Percentiles rank a stretch among this genome's conserved stretches.
These are phyloP conservation scores for Ciconia boyciana DNA, from an alignment of 2,113 vertebrate species.

Conservation along the genomic window DNA sequence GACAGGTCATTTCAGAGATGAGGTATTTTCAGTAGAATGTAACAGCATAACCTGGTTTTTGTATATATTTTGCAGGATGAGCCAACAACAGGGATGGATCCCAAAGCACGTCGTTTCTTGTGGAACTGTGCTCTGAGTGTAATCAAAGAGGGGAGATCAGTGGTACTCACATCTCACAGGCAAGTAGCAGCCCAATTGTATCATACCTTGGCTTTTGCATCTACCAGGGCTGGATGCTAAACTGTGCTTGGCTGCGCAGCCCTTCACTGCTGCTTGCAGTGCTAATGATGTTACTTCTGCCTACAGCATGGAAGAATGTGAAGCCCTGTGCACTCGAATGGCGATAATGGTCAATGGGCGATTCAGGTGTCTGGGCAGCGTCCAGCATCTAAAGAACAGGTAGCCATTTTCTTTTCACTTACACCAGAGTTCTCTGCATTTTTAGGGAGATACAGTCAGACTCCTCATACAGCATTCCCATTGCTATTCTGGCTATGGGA, in stretches of 20 bases:
- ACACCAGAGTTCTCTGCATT: neutral
- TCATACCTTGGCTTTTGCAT: neutral
- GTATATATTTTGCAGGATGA: slow-evolving; percentile 82
- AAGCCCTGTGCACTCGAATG: slow-evolving; percentile 96
- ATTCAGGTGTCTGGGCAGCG: slow-evolving; percentile 95
- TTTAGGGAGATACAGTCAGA: neutral
- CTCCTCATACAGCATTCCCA: neutral
- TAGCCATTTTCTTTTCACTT: slow-evolving; percentile 1
- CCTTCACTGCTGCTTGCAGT: neutral
- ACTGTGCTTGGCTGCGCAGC: neutral
- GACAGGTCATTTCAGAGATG: neutral
- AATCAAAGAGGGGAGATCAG: slow-evolving; percentile 92
- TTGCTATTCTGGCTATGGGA: neutral
- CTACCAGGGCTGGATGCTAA: neutral
- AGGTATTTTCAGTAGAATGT: neutral
- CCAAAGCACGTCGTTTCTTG: slow-evolving; percentile 91
- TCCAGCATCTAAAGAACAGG: slow-evolving; percentile 98
- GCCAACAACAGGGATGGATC: slow-evolving; percentile 98
- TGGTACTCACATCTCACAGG: slow-evolving; percentile 98
- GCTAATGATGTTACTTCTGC: slow-evolving; percentile 11
- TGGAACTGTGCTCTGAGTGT: slow-evolving; percentile 94
- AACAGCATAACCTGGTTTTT: neutral
- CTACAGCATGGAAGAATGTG: slow-evolving; percentile 97
- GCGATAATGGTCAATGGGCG: slow-evolving; percentile 98
- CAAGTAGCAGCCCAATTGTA: neutral